Percentiles rank a stretch among this genome's conserved stretches.
Conservation (phyloP, 2,113 vertebrate species). For the Peromyscus leucopus region DNA sequence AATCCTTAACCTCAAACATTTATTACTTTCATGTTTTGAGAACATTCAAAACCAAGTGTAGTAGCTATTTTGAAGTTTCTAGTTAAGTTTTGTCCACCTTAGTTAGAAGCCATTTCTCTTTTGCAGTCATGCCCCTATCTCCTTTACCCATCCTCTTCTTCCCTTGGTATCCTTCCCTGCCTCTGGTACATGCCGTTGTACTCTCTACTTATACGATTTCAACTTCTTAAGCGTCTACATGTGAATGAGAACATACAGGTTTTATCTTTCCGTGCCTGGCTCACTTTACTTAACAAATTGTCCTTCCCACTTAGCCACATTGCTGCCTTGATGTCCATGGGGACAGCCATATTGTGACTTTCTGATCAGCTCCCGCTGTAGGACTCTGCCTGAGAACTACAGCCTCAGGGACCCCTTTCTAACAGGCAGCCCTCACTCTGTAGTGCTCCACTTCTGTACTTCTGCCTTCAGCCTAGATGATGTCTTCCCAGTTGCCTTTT, state of each 20-base stretch:
- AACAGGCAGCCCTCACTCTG: not conserved
- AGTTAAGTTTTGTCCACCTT: not conserved
- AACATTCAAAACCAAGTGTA: not conserved
- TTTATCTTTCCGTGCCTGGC: not conserved
- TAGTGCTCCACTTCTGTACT: not conserved
- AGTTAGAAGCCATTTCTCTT: not conserved
- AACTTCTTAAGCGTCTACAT: not conserved
- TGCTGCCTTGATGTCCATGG: not conserved
- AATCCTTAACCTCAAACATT: not conserved
- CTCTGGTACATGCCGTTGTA: not conserved
- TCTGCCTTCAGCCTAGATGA: not conserved
- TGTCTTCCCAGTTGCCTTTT: not conserved
- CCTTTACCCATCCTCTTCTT: too few relatives aligned
- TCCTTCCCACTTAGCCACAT: not conserved
- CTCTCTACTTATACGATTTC: not conserved
- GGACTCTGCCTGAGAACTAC: too few relatives aligned
- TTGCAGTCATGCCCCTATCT: fast-evolving
- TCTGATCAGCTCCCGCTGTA: too few relatives aligned
- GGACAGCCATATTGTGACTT: not conserved
- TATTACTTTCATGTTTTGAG: not conserved
- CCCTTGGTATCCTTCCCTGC: not conserved
- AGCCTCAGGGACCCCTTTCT: too few relatives aligned
- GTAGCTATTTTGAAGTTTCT: not conserved
- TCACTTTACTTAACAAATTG: not conserved
- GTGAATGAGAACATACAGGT: not conserved